phyloP scores from a whole-genome alignment of 2,888 invertebrate species.

The Tenthredo mesomela region DNA sequence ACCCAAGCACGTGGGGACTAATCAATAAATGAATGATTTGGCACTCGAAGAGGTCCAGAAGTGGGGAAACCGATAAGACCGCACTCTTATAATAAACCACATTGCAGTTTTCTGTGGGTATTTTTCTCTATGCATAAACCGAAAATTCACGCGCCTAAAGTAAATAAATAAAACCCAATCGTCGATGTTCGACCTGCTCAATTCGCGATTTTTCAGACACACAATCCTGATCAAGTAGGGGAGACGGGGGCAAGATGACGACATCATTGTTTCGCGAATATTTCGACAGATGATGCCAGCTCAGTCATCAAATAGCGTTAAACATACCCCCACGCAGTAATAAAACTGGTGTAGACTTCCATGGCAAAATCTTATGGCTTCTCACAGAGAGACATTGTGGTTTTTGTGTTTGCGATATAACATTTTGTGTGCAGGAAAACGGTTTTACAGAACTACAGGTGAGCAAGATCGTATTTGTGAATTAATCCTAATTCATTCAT shows the following conservation, averaged over 20 bases:
- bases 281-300: not conserved
- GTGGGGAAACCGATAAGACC: not conserved
- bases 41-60: not conserved
- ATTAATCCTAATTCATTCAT: constrained; percentile 16
- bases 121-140: too few relatives aligned
- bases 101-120: not conserved
- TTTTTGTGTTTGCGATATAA: not conserved
- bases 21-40: not conserved
- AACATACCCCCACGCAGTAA: constrained; percentile 19
- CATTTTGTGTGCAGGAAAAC: not conserved
- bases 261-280: not conserved
- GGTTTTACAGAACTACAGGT: constrained; percentile 14
- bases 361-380: not conserved
- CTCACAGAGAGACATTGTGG: constrained; percentile 7
- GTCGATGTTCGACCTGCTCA: too few relatives aligned
- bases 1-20: too few relatives aligned
- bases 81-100: not conserved
- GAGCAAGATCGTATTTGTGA: constrained; percentile 21
- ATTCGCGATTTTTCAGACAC: too few relatives aligned
- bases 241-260: constrained; percentile 19
- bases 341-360: too few relatives aligned
- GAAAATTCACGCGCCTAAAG: too few relatives aligned
- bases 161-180: too few relatives aligned
- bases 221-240: too few relatives aligned
- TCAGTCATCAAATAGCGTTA: not conserved